Percentiles rank a stretch among this genome's conserved stretches.
These are phyloP conservation scores for Chloroclysta siterata DNA, from an alignment of 2,888 invertebrate genomes.

Conservation along the genomic window DNA sequence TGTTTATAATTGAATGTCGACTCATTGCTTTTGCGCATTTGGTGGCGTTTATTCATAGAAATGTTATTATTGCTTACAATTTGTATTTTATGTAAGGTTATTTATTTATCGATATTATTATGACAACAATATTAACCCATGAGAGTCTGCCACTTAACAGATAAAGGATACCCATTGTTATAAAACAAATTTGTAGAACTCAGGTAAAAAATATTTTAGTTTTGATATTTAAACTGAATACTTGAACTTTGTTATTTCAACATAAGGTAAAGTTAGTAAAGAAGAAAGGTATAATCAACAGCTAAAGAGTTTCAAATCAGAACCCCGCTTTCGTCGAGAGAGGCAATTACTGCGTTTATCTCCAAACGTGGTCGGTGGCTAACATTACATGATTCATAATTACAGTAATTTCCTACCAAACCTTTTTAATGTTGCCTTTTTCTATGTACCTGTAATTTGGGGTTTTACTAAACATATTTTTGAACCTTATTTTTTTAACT, in stretches of 20 bases:
- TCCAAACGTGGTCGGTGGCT: conserved; percentile 32
- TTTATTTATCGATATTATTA: too few species aligned
- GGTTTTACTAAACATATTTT: conserved; percentile 10
- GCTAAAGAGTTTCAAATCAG: conserved; percentile 31
- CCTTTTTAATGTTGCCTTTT: conserved; percentile 28
- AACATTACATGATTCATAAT: conserved; percentile 32
- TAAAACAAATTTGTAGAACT: too few species aligned
- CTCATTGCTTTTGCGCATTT: conserved; percentile 65
- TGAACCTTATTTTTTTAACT: background rate
- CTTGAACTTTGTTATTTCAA: background rate
- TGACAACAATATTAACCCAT: too few species aligned
- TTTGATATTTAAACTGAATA: background rate
- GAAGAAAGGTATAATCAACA: conserved; percentile 18
- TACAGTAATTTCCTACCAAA: conserved; percentile 35
- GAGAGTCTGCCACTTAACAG: too few species aligned
- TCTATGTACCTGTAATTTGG: conserved; percentile 28
- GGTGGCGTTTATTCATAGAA: conserved; percentile 16
- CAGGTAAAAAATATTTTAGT: too few species aligned
- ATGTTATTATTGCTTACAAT: background rate
- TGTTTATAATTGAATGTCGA: conserved; percentile 67
- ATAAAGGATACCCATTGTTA: too few species aligned
- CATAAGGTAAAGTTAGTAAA: background rate
- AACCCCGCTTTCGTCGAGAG: conserved; percentile 26
- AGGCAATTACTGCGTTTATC: conserved; percentile 31
- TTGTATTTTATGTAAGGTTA: background rate